Evolutionary conservation across 2,888 invertebrate species (phyloP).

Genomic region (Cantharis nigra): DNA sequence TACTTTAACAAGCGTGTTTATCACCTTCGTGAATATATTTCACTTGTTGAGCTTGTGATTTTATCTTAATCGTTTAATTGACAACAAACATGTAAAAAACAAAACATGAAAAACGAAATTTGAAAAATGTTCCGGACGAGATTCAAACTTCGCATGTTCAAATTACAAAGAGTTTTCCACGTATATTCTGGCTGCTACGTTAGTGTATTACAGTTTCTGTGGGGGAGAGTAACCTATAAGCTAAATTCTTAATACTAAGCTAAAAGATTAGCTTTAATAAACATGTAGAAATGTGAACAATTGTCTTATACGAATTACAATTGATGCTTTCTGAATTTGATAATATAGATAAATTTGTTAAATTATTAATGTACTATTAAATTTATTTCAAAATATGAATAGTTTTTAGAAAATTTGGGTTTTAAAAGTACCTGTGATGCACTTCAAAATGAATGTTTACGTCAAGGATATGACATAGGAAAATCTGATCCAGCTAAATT

Average conservation of each 20-base stretch:
- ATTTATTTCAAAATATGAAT: background rate
- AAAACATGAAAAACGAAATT: background rate
- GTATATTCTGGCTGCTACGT: background rate
- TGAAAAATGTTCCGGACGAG: background rate
- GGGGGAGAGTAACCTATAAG: too few relatives aligned
- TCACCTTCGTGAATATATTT: background rate
- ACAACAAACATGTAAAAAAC: background rate
- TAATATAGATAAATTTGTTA: background rate
- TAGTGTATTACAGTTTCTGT: background rate
- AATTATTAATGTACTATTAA: background rate
- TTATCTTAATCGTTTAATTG: background rate
- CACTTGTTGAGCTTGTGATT: background rate
- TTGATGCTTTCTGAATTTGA: too few relatives aligned
- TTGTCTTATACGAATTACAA: too few relatives aligned
- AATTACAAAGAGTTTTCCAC: background rate
- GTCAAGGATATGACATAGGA: conserved; percentile 16
- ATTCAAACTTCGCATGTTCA: background rate
- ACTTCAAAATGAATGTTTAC: conserved; percentile 22
- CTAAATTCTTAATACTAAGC: too few relatives aligned
- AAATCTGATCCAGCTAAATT: conserved; percentile 13
- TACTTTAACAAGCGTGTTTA: background rate
- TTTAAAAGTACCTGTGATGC: conserved; percentile 24
- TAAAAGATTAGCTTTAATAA: too few relatives aligned
- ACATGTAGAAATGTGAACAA: too few relatives aligned
- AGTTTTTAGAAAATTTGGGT: conserved; percentile 34